A percentile compares a stretch with the other conserved stretches of the same genome.
Conservation (phyloP, 2,888 invertebrate species). For the Plagodis dolabraria region DNA sequence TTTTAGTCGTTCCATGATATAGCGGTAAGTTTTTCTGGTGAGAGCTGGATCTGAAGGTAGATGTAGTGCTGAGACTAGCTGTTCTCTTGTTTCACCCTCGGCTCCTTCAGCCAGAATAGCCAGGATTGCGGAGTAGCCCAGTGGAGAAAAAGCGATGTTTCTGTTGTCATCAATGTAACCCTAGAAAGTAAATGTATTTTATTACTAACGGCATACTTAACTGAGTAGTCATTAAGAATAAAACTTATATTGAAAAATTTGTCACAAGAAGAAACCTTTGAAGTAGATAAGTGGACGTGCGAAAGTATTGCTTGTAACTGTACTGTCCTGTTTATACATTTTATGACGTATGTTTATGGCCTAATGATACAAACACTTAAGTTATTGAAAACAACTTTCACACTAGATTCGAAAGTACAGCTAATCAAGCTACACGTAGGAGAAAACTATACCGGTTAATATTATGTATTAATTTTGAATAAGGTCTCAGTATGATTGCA, state of each 20-base stretch:
- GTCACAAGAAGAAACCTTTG: too few species aligned
- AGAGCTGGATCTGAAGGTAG: slow-evolving; percentile 78
- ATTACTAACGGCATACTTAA: too few species aligned
- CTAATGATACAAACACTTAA: not conserved
- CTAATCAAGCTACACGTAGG: slow-evolving; percentile 3
- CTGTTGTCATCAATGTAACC: slow-evolving; percentile 80
- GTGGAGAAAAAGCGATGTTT: slow-evolving; percentile 87
- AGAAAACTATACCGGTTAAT: not conserved
- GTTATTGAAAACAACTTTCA: slow-evolving; percentile 17
- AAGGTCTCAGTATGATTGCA: too few species aligned
- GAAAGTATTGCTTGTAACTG: slow-evolving; percentile 14
- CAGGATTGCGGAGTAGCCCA: slow-evolving; percentile 86
- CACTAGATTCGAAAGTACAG: slow-evolving; percentile 16
- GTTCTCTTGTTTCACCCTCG: slow-evolving; percentile 84
- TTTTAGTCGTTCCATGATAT: slow-evolving; percentile 79
- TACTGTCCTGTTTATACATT: not conserved
- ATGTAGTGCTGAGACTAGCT: slow-evolving; percentile 83
- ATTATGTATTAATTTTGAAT: too few species aligned
- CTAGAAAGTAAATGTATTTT: slow-evolving; percentile 50
- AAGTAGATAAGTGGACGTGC: too few species aligned
- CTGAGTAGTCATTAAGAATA: too few species aligned
- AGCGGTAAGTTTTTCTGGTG: slow-evolving; percentile 76
- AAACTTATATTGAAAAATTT: too few species aligned
- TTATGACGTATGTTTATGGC: slow-evolving; percentile 1
- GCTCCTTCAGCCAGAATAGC: slow-evolving; percentile 87